Percentiles rank a stretch among this genome's conserved stretches.
Conservation (phyloP, 1,140 invertebrate genomes). For the Pogonognathellus flavescens region DNA sequence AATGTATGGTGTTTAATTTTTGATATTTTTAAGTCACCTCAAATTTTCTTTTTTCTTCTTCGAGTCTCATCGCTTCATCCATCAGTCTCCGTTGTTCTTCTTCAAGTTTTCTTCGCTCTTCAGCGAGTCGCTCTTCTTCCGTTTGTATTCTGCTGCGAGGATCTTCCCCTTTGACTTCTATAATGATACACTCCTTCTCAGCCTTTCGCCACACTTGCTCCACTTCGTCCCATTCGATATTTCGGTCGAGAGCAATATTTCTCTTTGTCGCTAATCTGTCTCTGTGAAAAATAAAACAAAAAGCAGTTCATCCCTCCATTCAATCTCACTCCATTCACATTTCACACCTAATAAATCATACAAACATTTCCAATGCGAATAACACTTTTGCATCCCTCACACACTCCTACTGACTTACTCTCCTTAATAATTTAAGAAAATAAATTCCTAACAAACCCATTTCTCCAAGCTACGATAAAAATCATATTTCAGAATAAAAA, state of each 20-base stretch:
- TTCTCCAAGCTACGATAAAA: too few relatives aligned
- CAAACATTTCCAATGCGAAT: too few relatives aligned
- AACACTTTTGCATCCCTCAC: too few relatives aligned
- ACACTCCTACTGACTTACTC: too few relatives aligned
- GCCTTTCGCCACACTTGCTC: constrained; percentile 67
- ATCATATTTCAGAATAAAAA: too few relatives aligned
- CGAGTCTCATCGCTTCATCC: constrained; percentile 63
- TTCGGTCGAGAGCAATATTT: constrained; percentile 62
- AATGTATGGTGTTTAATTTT: too few relatives aligned
- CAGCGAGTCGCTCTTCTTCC: constrained; percentile 58
- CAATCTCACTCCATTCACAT: too few relatives aligned
- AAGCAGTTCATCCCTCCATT: too few relatives aligned
- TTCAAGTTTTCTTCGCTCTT: constrained; percentile 64
- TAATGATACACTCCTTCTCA: constrained; percentile 69
- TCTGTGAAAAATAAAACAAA: background rate
- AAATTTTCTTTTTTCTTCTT: constrained; percentile 68
- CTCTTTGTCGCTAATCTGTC: background rate
- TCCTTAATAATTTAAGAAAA: too few relatives aligned
- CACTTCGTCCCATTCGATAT: constrained; percentile 68
- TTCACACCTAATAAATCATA: too few relatives aligned
- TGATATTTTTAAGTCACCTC: constrained; percentile 60
- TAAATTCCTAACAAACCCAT: too few relatives aligned
- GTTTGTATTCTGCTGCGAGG: constrained; percentile 68
- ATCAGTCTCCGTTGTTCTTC: constrained; percentile 64
- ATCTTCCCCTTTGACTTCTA: constrained; percentile 74